phyloP scores from a whole-genome alignment of 2,113 vertebrate species.

The Cichladusa arquata region DNA sequence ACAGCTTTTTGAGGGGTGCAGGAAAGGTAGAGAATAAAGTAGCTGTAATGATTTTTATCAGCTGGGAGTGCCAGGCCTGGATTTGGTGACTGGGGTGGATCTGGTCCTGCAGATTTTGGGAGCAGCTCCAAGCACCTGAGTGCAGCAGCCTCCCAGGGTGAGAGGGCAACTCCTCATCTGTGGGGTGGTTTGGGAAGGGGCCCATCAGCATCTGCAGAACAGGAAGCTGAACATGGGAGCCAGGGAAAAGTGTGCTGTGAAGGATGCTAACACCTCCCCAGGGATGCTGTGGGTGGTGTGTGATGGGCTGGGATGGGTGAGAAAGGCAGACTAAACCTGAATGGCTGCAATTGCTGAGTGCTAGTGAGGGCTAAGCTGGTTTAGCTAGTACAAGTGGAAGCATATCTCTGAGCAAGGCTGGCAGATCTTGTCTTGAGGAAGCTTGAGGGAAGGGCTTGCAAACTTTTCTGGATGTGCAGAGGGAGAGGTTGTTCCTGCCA shows the following conservation, averaged over 20 bases:
- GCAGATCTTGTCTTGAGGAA: not conserved
- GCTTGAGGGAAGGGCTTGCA: not conserved
- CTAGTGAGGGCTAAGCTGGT: not conserved
- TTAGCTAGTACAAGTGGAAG: not conserved
- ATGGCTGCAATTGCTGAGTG: not conserved
- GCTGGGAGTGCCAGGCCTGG: not conserved
- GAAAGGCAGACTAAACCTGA: not conserved
- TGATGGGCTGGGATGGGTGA: not conserved
- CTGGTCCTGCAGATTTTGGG: not conserved
- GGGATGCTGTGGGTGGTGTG: not conserved
- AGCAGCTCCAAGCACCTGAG: not conserved
- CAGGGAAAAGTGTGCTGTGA: not conserved
- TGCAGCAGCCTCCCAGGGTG: not conserved
- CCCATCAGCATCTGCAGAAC: not conserved
- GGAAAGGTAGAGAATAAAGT: not conserved
- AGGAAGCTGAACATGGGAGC: not conserved
- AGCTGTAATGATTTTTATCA: not conserved
- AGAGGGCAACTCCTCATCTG: not conserved
- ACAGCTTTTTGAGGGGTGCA: not conserved
- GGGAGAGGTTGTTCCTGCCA: not conserved
- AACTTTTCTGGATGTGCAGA: not conserved
- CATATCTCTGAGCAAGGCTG: not conserved
- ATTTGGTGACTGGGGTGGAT: not conserved
- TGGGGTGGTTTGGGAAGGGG: fast-evolving
- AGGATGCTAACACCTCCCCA: not conserved